phyloP scores from a whole-genome alignment of 2,113 vertebrate genomes.

The Alligator mississippiensis region DNA sequence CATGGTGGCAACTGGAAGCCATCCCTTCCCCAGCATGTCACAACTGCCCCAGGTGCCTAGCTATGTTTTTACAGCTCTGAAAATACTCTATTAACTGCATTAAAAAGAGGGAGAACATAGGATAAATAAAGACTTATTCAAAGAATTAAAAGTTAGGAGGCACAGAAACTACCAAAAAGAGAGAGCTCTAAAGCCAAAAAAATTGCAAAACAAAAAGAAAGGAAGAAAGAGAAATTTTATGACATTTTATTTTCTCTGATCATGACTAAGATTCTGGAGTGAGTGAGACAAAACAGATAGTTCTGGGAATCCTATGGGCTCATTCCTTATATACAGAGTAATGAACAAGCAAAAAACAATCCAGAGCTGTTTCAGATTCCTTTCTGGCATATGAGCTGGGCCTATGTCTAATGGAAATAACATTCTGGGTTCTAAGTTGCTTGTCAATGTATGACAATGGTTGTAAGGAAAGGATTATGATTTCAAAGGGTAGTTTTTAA shows the following conservation, averaged over 20 bases:
- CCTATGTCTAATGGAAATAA: neutral
- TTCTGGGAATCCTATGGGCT: neutral
- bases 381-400: neutral
- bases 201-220: neutral
- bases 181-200: neutral
- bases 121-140: neutral
- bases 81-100: neutral
- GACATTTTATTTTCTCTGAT: neutral
- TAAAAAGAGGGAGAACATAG: neutral
- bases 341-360: rapidly evolving
- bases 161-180: neutral
- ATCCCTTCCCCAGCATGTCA: too few relatives aligned
- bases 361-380: neutral
- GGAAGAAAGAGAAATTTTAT: neutral
- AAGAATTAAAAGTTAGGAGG: neutral
- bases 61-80: too few relatives aligned
- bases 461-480: neutral
- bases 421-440: neutral
- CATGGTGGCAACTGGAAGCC: too few relatives aligned
- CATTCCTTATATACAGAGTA: neutral
- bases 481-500: neutral
- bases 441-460: rapidly evolving
- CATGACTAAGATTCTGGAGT: neutral
- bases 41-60: too few relatives aligned
- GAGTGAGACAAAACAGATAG: neutral